Evolutionary conservation across 2,888 invertebrate species (phyloP).

Genomic region (Allophyes oxyacanthae): DNA sequence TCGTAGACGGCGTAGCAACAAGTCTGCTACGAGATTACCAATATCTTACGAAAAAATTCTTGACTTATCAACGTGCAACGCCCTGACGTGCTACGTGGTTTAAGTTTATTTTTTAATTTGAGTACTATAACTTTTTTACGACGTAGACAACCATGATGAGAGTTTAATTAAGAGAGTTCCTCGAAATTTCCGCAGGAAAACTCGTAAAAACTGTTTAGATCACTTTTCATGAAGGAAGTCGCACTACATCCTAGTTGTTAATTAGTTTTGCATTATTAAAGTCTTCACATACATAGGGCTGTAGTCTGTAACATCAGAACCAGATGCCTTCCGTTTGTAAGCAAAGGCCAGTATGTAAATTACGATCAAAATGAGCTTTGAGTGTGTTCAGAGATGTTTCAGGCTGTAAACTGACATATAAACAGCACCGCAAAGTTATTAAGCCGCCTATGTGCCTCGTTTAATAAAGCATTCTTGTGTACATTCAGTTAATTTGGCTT

Average conservation of each 20-base stretch:
- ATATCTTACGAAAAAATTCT: not conserved
- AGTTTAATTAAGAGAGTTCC: constrained; percentile 27
- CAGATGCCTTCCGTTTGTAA: constrained; percentile 9
- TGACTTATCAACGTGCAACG: too few relatives aligned
- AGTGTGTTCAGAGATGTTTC: constrained; percentile 43
- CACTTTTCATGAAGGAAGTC: constrained; percentile 2
- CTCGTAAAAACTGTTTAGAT: constrained; percentile 1
- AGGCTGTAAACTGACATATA: constrained; percentile 43
- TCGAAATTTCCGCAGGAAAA: not conserved
- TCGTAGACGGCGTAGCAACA: constrained; percentile 51
- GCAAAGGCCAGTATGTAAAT: constrained; percentile 41
- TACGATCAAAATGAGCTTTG: constrained; percentile 45
- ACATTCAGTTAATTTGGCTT: constrained; percentile 45
- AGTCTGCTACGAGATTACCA: constrained; percentile 32
- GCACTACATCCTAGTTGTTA: constrained; percentile 15
- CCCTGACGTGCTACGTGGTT: too few relatives aligned
- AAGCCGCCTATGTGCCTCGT: constrained; percentile 41
- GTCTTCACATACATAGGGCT: not conserved
- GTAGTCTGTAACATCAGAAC: constrained; percentile 9
- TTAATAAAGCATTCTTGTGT: constrained; percentile 53
- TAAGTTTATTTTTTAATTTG: too few relatives aligned
- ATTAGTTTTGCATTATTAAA: constrained; percentile 41
- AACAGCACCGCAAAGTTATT: constrained; percentile 50
- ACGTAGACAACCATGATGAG: constrained; percentile 15
- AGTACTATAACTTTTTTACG: too few relatives aligned